A percentile compares a stretch with the other conserved stretches of the same genome.
These are phyloP conservation scores for Picus viridis DNA, from an alignment of 2,797 vertebrate species.

Conservation along the genomic window DNA sequence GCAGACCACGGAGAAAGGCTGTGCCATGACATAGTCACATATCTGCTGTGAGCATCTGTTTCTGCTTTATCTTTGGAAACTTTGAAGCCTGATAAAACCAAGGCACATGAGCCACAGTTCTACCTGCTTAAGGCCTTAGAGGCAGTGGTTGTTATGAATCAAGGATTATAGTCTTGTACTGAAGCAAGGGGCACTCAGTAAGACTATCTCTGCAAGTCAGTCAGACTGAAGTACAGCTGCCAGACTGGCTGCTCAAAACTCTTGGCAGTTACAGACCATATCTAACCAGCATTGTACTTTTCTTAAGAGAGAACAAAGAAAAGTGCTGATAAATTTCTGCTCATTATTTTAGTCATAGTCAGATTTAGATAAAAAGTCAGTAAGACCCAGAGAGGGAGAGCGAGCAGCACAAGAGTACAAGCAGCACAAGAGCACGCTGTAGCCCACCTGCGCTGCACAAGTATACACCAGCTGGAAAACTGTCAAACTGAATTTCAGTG, in stretches of 20 bases:
- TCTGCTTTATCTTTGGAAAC: background rate
- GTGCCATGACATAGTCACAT: background rate
- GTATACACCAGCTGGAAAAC: background rate
- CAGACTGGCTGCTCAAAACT: background rate
- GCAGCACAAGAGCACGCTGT: background rate
- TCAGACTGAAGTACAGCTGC: background rate
- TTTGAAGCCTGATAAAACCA: background rate
- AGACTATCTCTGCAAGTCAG: background rate
- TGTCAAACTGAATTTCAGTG: background rate
- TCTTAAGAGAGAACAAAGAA: background rate
- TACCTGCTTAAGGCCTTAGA: background rate
- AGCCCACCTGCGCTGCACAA: background rate
- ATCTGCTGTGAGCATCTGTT: background rate
- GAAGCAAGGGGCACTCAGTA: background rate
- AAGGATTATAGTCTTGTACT: background rate
- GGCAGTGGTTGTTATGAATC: background rate
- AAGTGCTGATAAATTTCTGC: background rate
- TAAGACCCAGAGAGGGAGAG: background rate
- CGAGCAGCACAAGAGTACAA: background rate
- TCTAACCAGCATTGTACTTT: background rate
- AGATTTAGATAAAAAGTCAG: background rate
- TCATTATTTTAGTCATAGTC: background rate
- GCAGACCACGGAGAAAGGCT: background rate
- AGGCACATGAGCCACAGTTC: background rate
- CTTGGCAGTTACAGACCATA: fast-evolving